phyloP scores from a whole-genome alignment of 2,888 invertebrate species.

The Coronaproctus castanopsis region DNA sequence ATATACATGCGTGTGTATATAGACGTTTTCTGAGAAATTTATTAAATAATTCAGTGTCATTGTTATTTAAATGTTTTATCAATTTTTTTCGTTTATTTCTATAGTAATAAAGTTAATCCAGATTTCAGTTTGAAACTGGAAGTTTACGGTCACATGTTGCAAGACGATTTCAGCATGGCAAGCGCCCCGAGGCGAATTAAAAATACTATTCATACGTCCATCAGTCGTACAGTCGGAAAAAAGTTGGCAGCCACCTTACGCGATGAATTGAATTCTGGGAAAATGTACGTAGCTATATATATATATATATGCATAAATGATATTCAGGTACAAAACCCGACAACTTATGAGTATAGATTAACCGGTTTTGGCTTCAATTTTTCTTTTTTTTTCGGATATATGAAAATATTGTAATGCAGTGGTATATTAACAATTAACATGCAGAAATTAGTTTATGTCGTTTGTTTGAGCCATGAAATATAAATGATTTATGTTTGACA shows the following conservation, averaged over 20 bases:
- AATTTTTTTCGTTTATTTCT: constrained; percentile 19
- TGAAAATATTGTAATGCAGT: not conserved
- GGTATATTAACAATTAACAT: too few relatives aligned
- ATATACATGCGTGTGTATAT: too few relatives aligned
- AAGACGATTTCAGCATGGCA: constrained; percentile 40
- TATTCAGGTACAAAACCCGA: too few relatives aligned
- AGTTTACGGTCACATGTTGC: constrained; percentile 39
- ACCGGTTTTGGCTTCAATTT: not conserved
- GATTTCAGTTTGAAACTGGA: constrained; percentile 39
- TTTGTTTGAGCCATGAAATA: too few relatives aligned
- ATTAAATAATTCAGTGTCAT: too few relatives aligned
- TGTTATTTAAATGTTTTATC: too few relatives aligned
- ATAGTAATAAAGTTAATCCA: constrained; percentile 35
- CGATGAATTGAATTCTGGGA: constrained; percentile 31
- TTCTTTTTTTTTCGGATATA: too few relatives aligned
- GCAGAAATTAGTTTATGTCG: too few relatives aligned
- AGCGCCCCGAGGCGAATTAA: constrained; percentile 39
- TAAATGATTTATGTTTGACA: too few relatives aligned
- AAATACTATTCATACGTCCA: constrained; percentile 39
- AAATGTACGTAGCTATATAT: constrained; percentile 28
- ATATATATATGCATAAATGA: too few relatives aligned
- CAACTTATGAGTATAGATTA: not conserved
- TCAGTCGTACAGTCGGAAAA: constrained; percentile 38
- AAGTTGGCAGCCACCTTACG: constrained; percentile 36
- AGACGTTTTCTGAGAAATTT: too few relatives aligned